Evolutionary conservation across 2,113 vertebrate species (phyloP).

Genomic region (Chitala chitala): DNA sequence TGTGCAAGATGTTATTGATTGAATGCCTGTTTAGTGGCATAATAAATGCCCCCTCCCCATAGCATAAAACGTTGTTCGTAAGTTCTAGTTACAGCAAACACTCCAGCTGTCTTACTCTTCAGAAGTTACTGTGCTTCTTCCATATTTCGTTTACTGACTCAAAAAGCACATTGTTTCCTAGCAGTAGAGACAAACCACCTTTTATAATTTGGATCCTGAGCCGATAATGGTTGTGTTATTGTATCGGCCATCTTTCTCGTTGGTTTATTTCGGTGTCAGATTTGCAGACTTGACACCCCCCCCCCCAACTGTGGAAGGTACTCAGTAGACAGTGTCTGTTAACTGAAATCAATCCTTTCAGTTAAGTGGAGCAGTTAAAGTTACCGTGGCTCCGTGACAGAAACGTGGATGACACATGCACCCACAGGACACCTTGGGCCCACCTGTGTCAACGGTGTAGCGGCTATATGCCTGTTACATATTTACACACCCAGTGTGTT

Average conservation of each 20-base stretch:
- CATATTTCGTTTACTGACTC: too few relatives aligned
- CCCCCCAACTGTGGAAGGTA: not conserved
- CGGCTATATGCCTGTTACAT: not conserved
- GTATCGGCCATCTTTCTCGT: not conserved
- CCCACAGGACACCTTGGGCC: not conserved
- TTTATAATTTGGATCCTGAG: not conserved
- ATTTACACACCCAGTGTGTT: not conserved
- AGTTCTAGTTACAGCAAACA: too few relatives aligned
- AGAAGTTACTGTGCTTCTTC: too few relatives aligned
- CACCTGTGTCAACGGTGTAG: not conserved
- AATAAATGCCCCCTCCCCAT: too few relatives aligned
- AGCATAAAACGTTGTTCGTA: too few relatives aligned
- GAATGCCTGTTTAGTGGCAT: too few relatives aligned
- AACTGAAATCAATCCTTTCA: conserved; percentile 9
- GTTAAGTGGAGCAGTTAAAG: conserved; percentile 12
- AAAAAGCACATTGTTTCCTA: too few relatives aligned
- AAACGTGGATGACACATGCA: not conserved
- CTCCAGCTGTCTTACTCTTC: too few relatives aligned
- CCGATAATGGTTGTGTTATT: not conserved
- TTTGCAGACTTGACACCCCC: not conserved
- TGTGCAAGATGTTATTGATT: too few relatives aligned
- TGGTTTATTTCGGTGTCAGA: conserved; percentile 3
- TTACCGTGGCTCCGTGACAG: conserved; percentile 10
- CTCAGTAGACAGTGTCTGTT: conserved; percentile 7
- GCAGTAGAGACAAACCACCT: not conserved